Percentiles rank a stretch among this genome's conserved stretches.
Conservation (phyloP, 1,140 invertebrate genomes). For the Brachionus sp. region DNA sequence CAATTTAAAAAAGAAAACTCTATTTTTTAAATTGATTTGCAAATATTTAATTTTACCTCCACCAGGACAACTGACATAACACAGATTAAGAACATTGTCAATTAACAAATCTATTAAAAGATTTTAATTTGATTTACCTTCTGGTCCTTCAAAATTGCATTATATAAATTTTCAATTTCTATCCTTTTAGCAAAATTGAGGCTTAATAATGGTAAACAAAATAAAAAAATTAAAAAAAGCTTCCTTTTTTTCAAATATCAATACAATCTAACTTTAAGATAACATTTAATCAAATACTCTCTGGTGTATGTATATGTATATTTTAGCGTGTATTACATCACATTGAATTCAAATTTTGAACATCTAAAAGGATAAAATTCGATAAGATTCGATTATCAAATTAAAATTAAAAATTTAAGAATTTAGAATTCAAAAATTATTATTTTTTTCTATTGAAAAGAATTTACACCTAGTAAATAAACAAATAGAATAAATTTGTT, state of each 20-base stretch:
- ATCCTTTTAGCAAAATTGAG: not conserved
- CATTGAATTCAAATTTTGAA: not conserved
- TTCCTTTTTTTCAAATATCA: not conserved
- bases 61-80: conserved; percentile 5
- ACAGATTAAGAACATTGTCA: not conserved
- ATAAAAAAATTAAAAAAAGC: not conserved
- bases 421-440: too few relatives aligned
- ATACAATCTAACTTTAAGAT: not conserved
- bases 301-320: not conserved
- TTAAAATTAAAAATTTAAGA: not conserved
- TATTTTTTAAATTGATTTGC: not conserved
- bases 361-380: not conserved
- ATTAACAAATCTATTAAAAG: not conserved
- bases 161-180: not conserved
- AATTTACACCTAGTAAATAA: not conserved
- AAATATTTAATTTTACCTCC: not conserved
- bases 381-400: not conserved
- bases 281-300: not conserved
- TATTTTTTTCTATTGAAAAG: not conserved
- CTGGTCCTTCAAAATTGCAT: not conserved
- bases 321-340: not conserved
- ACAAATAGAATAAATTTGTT: not conserved
- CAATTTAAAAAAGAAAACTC: too few relatives aligned
- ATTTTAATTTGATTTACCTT: not conserved
- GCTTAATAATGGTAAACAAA: not conserved